These are phyloP conservation scores for Petrolisthes cinctipes DNA, from an alignment of 2,888 invertebrate genomes.

Conservation along the genomic window DNA sequence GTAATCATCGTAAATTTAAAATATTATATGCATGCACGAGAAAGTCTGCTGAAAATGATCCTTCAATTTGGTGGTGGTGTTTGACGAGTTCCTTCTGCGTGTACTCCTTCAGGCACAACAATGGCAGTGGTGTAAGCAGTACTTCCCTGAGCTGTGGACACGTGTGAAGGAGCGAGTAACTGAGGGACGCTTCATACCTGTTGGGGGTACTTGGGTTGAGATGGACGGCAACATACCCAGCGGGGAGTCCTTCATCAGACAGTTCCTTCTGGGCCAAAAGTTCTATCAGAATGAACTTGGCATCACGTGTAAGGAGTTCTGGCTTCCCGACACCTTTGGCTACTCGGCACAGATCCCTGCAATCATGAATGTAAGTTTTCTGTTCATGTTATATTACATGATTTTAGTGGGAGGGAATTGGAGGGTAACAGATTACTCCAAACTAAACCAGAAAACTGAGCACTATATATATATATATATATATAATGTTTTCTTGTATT, in stretches of 20 bases:
- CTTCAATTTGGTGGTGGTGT: too few relatives aligned
- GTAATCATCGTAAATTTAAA: too few relatives aligned
- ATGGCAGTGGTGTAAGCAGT: slow-evolving; percentile 72
- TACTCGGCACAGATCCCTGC: slow-evolving; percentile 73
- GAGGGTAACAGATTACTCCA: not conserved
- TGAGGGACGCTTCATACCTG: slow-evolving; percentile 71
- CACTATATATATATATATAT: not conserved
- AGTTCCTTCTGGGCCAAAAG: slow-evolving; percentile 72
- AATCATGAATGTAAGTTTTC: slow-evolving; percentile 69
- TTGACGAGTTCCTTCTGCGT: not conserved
- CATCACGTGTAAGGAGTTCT: slow-evolving; percentile 71
- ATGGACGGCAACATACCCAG: slow-evolving; percentile 71
- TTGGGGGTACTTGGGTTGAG: slow-evolving; percentile 73
- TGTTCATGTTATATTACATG: not conserved
- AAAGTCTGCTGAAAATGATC: too few relatives aligned
- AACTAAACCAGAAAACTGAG: not conserved
- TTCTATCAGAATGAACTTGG: slow-evolving; percentile 72
- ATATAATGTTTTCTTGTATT: too few relatives aligned
- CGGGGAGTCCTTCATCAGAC: slow-evolving; percentile 73
- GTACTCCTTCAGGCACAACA: slow-evolving; percentile 71
- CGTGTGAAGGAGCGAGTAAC: slow-evolving; percentile 67
- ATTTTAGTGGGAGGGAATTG: not conserved
- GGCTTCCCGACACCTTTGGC: slow-evolving; percentile 74
- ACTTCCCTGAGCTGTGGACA: slow-evolving; percentile 71
- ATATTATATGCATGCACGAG: too few relatives aligned